These are phyloP conservation scores for Copidosoma aretas DNA, from an alignment of 2,888 invertebrate genomes.

Conservation along the genomic window DNA sequence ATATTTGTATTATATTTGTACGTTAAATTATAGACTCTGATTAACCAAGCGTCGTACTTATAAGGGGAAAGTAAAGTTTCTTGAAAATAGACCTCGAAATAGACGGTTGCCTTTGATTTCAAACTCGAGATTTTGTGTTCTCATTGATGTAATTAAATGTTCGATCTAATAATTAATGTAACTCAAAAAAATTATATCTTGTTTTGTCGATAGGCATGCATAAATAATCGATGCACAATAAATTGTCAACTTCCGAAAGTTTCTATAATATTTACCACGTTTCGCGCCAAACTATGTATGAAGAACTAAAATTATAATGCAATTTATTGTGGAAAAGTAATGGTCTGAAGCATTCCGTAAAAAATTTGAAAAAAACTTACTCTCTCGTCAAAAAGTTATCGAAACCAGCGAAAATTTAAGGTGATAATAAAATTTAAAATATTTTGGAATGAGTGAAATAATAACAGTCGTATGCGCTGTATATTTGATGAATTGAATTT, in stretches of 20 bases:
- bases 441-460: too few relatives aligned
- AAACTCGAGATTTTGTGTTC: background rate
- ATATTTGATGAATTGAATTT: constrained; percentile 52
- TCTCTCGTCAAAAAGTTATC: constrained; percentile 8
- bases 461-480: background rate
- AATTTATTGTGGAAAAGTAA: constrained; percentile 8
- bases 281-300: constrained; percentile 16
- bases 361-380: constrained; percentile 19
- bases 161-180: background rate
- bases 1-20: constrained; percentile 63
- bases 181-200: background rate
- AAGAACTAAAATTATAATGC: constrained; percentile 28
- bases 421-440: background rate
- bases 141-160: background rate
- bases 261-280: constrained; percentile 13
- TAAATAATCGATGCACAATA: background rate
- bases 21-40: constrained; percentile 62
- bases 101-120: too few relatives aligned
- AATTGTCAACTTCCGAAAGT: too few relatives aligned
- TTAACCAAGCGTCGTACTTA: constrained; percentile 52
- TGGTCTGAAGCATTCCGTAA: constrained; percentile 3
- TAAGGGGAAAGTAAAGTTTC: constrained; percentile 40
- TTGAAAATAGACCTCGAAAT: constrained; percentile 26
- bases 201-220: background rate
- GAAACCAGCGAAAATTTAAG: constrained; percentile 3